Conservation (phyloP, 1,140 invertebrate species). For the Adoxophyes honmai region DNA sequence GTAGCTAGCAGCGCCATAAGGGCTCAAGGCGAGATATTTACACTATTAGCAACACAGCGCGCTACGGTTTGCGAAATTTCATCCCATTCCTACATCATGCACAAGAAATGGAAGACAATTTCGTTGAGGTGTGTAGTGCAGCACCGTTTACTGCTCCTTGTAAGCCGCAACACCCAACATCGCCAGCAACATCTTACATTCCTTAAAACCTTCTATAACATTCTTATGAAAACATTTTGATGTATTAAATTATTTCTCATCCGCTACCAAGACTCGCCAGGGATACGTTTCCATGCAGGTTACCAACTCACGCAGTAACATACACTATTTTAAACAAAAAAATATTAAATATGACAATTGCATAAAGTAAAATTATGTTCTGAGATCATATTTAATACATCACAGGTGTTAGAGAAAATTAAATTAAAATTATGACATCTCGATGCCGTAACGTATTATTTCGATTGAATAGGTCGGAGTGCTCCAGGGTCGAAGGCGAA, state of each 20-base stretch:
- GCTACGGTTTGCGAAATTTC: no score
- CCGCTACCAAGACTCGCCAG: slow-evolving; percentile 24
- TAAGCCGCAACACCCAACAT: not conserved
- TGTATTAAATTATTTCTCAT: slow-evolving; percentile 75
- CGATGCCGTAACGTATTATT: slow-evolving; percentile 14
- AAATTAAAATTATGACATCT: slow-evolving; percentile 49
- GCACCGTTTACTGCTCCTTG: no score
- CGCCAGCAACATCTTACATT: slow-evolving; percentile 9
- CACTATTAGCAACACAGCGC: no score
- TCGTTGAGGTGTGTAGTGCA: no score
- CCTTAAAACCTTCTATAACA: slow-evolving; percentile 20
- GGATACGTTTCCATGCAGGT: slow-evolving; percentile 41
- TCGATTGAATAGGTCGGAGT: slow-evolving; percentile 4
- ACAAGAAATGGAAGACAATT: no score
- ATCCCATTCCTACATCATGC: no score
- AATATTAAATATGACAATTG: slow-evolving; percentile 72
- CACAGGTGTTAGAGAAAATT: slow-evolving; percentile 71
- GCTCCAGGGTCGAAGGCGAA: not conserved
- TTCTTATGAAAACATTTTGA: slow-evolving; percentile 44
- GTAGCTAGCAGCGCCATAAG: no score
- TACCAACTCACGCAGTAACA: slow-evolving; percentile 37
- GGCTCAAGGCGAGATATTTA: no score
- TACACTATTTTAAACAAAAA: slow-evolving; percentile 59
- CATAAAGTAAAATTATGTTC: slow-evolving; percentile 72
- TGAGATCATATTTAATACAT: slow-evolving; percentile 78